Base-by-base conservation (phyloP, 2,113 vertebrate species). In the Vimba vimba region DNA sequence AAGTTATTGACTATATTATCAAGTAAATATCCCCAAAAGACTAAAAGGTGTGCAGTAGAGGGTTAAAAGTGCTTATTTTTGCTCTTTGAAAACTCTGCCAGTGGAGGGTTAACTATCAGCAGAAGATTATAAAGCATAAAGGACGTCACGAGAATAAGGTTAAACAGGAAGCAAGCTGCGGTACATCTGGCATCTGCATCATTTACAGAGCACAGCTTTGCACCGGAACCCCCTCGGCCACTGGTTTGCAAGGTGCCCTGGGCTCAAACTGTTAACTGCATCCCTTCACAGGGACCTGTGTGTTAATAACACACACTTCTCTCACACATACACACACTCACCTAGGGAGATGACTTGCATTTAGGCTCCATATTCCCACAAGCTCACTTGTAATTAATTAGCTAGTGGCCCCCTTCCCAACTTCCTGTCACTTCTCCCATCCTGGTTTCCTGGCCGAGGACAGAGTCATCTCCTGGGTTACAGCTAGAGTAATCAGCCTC, bases 331-430 rank as follows among this genome's bases (percentile, higher is more conserved):
- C 57, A 64, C 57, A 77, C 73, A 19, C 75, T 36, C n/a, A 39
- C 68, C 43, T 10, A 43, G 91, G 91, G 93, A 93, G 88, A 90
- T 87, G 91, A 89, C 91, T 92, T 92, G 91, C 93, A 88, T 94
- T 95, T 95, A 95, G 89, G 91, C 90, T 87, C 68, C 94, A 93
- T 93, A 95, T 95, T 96, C 95, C 95, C 95, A 92, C 92, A 91
- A 94, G 96, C 92, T 92, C 92, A 92, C 91, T 90, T 95, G 95
- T 95, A 95, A 96, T 96, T 96, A 96, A 96, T 96, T 96, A 95
- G 94, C 95, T 91, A 90, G 92, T 93, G 90, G 92, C 93, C 92
- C 91, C 86, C 90, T 91, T 88, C 90, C 76, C 36, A 85, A 85
- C 83, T 39, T 76, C 83, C 71, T 45, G 55, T 73, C 83, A 84